Base-by-base conservation (phyloP, 2,888 invertebrate species). In the Xestia c-nigrum region DNA sequence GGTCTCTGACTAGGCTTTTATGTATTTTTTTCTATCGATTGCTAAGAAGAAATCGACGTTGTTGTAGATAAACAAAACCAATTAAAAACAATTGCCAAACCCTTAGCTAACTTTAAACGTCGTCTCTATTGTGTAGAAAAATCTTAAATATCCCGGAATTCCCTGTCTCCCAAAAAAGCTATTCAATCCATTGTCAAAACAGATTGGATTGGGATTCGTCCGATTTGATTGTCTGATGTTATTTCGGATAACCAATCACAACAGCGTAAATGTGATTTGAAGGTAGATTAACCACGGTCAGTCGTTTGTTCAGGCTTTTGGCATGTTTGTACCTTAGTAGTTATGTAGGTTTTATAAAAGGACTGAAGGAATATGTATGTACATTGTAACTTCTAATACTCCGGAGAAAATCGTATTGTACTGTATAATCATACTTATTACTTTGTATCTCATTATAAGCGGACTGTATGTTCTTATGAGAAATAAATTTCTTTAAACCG, bases 261-360 rank as follows among this genome's bases (percentile, higher is more conserved):
- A 79, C n/a, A 79, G 67, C 31, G 68, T 40, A 78, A 24, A 47
- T 31, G 24, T 31, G 79, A 68, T 76, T 76, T 79, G 47, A 31
- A 19, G 21, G 16, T 14, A n/a, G 55, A 47, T 79, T 21, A 50
- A 76, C 75, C 57, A 21, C 1, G 4, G 31, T 40, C 21, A 24
- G 47, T 12, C 12, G 10, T 43, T 65, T 43, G n/a, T 50, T 55
- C 16, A 47, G 38, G 66, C 9, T 52, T 46, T 78, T 47, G 21
- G 64, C 21, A n/a, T n/a, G n/a, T n/a, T n/a, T 19, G 19, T 38
- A 61, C 31, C 43, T 64, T 43, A 40, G 5, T 24, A 31, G 21
- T 31, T 59, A 59, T 31, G 9, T 19, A 61, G 9, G 59, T 31
- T 31, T 61, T 31, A 31, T 31, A 31, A 31, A 61, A n/a, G n/a